Conservation (phyloP, 2,888 invertebrate species). For the Drosophila flavopinicola region DNA sequence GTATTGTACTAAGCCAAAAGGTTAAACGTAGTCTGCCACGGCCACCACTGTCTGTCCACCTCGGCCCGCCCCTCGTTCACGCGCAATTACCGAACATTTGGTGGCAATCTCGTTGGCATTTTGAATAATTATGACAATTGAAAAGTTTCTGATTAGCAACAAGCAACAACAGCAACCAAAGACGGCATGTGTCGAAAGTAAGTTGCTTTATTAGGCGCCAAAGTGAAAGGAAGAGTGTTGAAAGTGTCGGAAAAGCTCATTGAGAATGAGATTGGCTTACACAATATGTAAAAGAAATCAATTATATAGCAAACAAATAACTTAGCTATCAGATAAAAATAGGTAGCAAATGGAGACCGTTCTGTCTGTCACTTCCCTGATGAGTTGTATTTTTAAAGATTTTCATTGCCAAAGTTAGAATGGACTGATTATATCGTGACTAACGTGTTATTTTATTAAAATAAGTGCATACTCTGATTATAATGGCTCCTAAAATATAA, state of each 20-base stretch:
- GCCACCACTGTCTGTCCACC: background rate
- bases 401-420: background rate
- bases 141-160: conserved; percentile 64
- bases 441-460: no score
- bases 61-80: conserved; percentile 3
- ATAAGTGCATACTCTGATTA: no score
- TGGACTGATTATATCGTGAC: background rate
- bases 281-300: conserved; percentile 8
- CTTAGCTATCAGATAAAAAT: background rate
- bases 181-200: conserved; percentile 49
- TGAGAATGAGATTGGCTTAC: conserved; percentile 13
- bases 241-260: conserved; percentile 25
- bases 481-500: no score
- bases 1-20: conserved; percentile 34
- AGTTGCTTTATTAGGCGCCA: conserved; percentile 66
- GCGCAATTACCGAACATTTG: conserved; percentile 54
- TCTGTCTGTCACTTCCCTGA: background rate
- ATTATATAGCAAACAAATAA: no score
- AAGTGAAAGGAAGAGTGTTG: conserved; percentile 43
- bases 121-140: conserved; percentile 77
- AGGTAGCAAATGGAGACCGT: conserved; percentile 4
- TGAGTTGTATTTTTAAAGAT: background rate
- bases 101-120: conserved; percentile 57
- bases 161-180: conserved; percentile 2
- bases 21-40: conserved; percentile 45